Evolutionary conservation across 2,888 invertebrate genomes (phyloP).

Genomic region (Synergus itoensis): DNA sequence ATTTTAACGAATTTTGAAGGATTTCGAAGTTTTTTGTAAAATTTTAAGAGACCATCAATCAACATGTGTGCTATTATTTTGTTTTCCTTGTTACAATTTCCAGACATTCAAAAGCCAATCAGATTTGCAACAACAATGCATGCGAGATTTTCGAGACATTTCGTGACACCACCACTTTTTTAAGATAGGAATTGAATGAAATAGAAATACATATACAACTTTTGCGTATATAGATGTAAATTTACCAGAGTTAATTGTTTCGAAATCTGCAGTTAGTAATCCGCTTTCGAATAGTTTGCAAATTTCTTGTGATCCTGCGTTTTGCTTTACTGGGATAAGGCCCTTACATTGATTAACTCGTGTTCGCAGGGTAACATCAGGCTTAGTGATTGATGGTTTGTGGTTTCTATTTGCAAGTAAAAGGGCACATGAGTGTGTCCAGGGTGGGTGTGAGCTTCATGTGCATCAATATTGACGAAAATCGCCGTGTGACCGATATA

Average conservation of each 20-base stretch:
- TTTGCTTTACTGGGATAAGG: slow-evolving; percentile 12
- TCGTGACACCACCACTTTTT: too few species aligned
- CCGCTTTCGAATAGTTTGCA: background rate
- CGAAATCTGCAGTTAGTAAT: background rate
- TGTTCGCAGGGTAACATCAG: slow-evolving; percentile 33
- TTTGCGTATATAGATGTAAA: too few species aligned
- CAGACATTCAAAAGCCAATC: too few species aligned
- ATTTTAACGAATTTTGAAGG: too few species aligned
- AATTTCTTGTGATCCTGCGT: slow-evolving; percentile 2
- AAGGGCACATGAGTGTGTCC: background rate
- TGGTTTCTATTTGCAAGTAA: slow-evolving; percentile 36
- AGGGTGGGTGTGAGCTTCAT: slow-evolving; percentile 1
- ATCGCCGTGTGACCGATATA: background rate
- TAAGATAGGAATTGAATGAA: too few species aligned
- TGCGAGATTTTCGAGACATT: too few species aligned
- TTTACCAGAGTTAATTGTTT: background rate
- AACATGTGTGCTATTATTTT: too few species aligned
- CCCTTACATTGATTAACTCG: slow-evolving; percentile 29
- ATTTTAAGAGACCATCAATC: too few species aligned
- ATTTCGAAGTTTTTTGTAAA: too few species aligned
- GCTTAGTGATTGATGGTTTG: slow-evolving; percentile 31
- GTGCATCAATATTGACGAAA: slow-evolving; percentile 30
- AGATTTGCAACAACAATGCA: too few species aligned
- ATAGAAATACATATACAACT: too few species aligned
- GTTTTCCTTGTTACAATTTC: too few species aligned